A percentile compares a stretch with the other conserved stretches of the same genome.
Evolutionary conservation across 2,888 invertebrate species (phyloP).

Genomic region (Calephelis perditalis): DNA sequence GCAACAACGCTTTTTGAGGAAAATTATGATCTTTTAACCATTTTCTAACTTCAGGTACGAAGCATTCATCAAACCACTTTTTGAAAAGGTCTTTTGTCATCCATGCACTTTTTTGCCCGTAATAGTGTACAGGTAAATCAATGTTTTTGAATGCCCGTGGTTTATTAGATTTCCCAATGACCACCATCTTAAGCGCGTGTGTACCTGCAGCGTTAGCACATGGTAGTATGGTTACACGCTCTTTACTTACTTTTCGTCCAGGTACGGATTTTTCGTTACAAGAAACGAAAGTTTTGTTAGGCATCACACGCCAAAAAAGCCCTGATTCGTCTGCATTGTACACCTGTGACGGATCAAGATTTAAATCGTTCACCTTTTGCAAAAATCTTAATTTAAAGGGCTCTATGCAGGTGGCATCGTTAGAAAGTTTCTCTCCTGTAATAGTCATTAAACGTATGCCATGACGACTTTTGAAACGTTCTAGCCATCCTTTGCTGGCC

Average conservation of each 20-base stretch:
- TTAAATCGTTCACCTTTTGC: constrained; percentile 31
- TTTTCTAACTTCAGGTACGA: too few species aligned
- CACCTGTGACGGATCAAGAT: constrained; percentile 30
- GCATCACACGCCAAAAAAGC: constrained; percentile 33
- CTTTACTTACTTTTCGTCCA: constrained; percentile 33
- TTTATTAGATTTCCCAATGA: too few species aligned
- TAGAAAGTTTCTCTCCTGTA: constrained; percentile 31
- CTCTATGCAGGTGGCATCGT: constrained; percentile 28
- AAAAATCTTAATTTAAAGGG: constrained; percentile 32
- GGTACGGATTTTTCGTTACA: constrained; percentile 28
- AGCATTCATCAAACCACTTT: too few species aligned
- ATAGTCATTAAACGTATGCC: constrained; percentile 32
- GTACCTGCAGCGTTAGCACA: constrained; percentile 35
- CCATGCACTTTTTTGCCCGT: too few species aligned
- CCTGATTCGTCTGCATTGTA: constrained; percentile 35
- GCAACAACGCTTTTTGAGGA: too few species aligned
- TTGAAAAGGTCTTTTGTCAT: too few species aligned
- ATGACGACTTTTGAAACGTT: constrained; percentile 33
- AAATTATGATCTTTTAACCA: too few species aligned
- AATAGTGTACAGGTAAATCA: too few species aligned
- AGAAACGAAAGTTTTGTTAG: constrained; percentile 34
- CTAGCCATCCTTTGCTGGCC: constrained; percentile 34
- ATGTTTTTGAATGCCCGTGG: too few species aligned
- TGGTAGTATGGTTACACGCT: constrained; percentile 33
- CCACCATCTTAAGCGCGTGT: too few species aligned